Evolutionary conservation across 2,888 invertebrate genomes (phyloP), one percentile per base, ranked within the genome.

Genomic region (Oligia latruncula): DNA sequence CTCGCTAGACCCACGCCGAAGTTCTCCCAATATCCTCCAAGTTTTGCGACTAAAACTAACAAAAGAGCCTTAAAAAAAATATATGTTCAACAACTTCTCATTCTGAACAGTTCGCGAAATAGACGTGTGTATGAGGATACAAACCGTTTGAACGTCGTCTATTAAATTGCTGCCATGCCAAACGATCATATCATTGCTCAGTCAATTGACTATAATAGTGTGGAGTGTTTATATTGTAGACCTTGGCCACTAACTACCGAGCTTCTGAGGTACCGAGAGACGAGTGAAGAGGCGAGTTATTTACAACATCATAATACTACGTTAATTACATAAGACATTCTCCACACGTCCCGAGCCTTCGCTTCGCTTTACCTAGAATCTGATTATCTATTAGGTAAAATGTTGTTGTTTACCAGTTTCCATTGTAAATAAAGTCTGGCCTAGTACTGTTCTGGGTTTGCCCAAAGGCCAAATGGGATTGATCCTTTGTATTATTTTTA

Each of bases 171-270:
- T 89, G 84, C 82, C 79, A 91, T 86, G 87, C 87, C 90, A 89
- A 90, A 90, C 80, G 87, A 92, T 91, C 81, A 85, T 88, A 88
- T 87, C 87, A 90, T 89, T 89, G 88, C 88, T 88, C 88, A 84
- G 87, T 90, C 92, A 93, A 94, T 93, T 92, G 92, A 86, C 90
- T 91, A 87, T 92, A 93, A 92, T 92, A 91, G 90, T 85, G 79
- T 74, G 74, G 77, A 81, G 77, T 85, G 89, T 91, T 85, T 87
- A 81, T 87, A 86, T 89, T 84, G 80, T 77, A 89, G 88, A 89
- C 91, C 92, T 92, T 91, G 91, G 82, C 83, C 76, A 81, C 82
- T 81, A 88, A 88, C 84, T 71, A 72, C 46, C 77, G 80, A 84
- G 80, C 81, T 83, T 85, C 79, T 71, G 80, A 82, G 71, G 77